phyloP scores from a whole-genome alignment of 1,140 invertebrate species.

The Drosophila nannoptera region DNA sequence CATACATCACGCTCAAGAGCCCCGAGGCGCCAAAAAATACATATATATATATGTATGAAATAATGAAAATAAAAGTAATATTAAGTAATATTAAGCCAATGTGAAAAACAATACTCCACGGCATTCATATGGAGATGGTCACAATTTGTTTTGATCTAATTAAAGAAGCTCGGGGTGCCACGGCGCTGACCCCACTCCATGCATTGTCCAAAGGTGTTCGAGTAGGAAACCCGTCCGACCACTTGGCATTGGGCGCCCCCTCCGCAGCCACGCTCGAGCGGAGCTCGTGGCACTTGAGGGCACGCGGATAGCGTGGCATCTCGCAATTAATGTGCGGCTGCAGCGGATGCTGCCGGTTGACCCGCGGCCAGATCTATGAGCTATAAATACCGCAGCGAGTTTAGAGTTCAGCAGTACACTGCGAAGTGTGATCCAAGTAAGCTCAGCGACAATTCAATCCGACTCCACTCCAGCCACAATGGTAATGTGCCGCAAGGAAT shows the following conservation, averaged over 20 bases:
- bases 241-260: conserved; percentile 61
- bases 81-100: neutral
- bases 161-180: conserved; percentile 44
- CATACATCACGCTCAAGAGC: conserved; percentile 50
- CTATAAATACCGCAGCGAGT: conserved; percentile 59
- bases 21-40: neutral
- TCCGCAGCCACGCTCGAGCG: conserved; percentile 3
- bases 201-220: conserved; percentile 27
- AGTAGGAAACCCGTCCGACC: conserved; percentile 56
- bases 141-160: conserved; percentile 62
- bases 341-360: conserved; percentile 35
- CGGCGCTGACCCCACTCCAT: conserved; percentile 38
- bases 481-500: conserved; percentile 17
- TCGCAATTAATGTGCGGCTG: conserved; percentile 62
- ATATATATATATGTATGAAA: too few species aligned
- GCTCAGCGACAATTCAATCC: conserved; percentile 21
- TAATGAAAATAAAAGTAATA: conserved; percentile 1
- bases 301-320: conserved; percentile 50
- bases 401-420: conserved; percentile 59
- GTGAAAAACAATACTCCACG: conserved; percentile 44
- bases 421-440: conserved; percentile 55
- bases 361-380: conserved; percentile 47
- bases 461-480: conserved; percentile 14
- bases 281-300: conserved; percentile 34
- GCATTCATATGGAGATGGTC: conserved; percentile 55